phyloP scores from a whole-genome alignment of 2,797 vertebrate genomes.

The Sandelia bainsii region DNA sequence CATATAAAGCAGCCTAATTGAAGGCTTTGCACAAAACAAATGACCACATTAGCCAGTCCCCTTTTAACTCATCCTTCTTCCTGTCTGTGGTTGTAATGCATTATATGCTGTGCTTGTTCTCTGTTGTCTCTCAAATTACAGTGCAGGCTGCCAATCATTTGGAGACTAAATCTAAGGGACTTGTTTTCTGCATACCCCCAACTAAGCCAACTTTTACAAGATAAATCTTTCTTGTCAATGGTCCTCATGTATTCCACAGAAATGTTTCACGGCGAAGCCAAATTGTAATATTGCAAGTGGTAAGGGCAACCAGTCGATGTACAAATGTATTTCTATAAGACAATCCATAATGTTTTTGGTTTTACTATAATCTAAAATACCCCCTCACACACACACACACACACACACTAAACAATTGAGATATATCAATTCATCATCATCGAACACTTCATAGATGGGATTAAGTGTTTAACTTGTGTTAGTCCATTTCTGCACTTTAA shows the following conservation, averaged over 20 bases:
- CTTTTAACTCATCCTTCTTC: conserved; percentile 72
- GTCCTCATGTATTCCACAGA: conserved; percentile 1
- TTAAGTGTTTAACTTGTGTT: conserved; percentile 75
- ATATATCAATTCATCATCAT: conserved; percentile 63
- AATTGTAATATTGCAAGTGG: background rate
- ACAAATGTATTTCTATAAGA: conserved; percentile 18
- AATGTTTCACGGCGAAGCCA: conserved; percentile 10
- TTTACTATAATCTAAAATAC: conserved; percentile 29
- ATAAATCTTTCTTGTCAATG: conserved; percentile 14
- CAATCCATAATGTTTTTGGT: conserved; percentile 11
- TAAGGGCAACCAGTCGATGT: background rate
- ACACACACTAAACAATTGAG: conserved; percentile 49
- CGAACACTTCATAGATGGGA: conserved; percentile 56
- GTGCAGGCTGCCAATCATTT: conserved; percentile 60
- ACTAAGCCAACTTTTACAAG: conserved; percentile 12
- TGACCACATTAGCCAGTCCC: conserved; percentile 76
- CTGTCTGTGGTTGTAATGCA: conserved; percentile 60
- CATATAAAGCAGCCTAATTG: conserved; percentile 80
- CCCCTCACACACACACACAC: conserved; percentile 13
- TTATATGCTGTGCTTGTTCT: conserved; percentile 57
- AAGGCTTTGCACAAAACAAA: conserved; percentile 79
- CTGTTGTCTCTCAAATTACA: conserved; percentile 74
- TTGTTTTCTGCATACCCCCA: conserved; percentile 30
- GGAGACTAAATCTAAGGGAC: conserved; percentile 36
- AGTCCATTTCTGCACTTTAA: conserved; percentile 59